Evolutionary conservation across 2,797 vertebrate species (phyloP).

Genomic region (Naso thynnoides): DNA sequence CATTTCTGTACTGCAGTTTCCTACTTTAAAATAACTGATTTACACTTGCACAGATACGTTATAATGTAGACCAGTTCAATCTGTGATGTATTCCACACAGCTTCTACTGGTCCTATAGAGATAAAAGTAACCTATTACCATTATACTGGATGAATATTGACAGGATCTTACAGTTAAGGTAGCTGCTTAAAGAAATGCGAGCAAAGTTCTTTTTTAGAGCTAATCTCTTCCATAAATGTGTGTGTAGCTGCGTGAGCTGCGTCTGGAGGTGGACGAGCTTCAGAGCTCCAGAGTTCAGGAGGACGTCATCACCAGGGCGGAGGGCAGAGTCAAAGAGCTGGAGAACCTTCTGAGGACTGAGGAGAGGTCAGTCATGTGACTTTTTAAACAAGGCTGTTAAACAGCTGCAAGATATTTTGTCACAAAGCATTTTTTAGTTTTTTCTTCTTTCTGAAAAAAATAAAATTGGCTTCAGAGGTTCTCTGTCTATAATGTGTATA

Average conservation of each 20-base stretch:
- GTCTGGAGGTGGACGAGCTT: slow-evolving; percentile 81
- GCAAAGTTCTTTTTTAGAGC: too few species aligned
- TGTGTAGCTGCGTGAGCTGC: slow-evolving; percentile 80
- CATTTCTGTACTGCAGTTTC: too few species aligned
- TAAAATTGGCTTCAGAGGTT: neutral
- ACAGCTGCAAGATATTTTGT: neutral
- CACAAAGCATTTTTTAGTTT: neutral
- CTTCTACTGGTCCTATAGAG: neutral
- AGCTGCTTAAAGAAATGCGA: neutral
- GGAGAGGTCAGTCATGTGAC: slow-evolving; percentile 76
- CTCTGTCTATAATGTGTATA: neutral
- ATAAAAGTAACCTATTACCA: too few species aligned
- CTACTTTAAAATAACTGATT: too few species aligned
- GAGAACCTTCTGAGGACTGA: slow-evolving; percentile 80
- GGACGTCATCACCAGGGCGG: slow-evolving; percentile 79
- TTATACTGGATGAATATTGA: too few species aligned
- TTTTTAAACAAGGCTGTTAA: too few species aligned
- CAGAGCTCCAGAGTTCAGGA: slow-evolving; percentile 82
- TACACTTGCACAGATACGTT: too few species aligned
- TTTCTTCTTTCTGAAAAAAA: neutral
- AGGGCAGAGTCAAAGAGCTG: slow-evolving; percentile 81
- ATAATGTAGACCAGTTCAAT: neutral
- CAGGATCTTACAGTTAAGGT: neutral
- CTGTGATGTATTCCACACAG: neutral
- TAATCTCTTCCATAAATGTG: neutral